Percentiles rank a stretch among this genome's conserved stretches.
phyloP scores from a whole-genome alignment of 2,888 invertebrate species.

The Flabesymbios commensalis region DNA sequence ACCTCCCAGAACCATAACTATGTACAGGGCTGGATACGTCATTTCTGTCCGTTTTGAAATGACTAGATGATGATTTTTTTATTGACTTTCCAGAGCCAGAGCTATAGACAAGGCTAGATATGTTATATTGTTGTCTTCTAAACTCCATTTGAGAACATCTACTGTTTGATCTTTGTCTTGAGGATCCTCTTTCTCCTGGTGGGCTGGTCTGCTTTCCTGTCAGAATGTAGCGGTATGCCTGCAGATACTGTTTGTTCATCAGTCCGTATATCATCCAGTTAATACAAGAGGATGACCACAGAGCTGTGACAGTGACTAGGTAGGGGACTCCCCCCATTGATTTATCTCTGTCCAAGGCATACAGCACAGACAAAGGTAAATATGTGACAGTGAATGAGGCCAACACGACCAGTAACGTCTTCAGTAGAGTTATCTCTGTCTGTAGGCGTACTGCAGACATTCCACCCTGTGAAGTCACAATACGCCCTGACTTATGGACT shows the following conservation, averaged over 20 bases:
- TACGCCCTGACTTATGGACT: slow-evolving; percentile 17
- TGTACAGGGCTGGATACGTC: no score
- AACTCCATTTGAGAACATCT: no score
- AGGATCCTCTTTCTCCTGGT: no score
- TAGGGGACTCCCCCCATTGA: slow-evolving; percentile 8
- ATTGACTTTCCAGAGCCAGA: no score
- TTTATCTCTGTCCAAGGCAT: slow-evolving; percentile 18
- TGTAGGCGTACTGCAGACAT: slow-evolving; percentile 14
- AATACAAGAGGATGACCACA: slow-evolving; percentile 24
- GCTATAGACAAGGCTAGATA: no score
- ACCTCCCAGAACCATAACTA: no score
- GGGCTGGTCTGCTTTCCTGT: no score
- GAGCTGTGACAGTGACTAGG: slow-evolving; percentile 20
- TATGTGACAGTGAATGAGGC: slow-evolving; percentile 22
- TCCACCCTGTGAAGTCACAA: slow-evolving; percentile 2
- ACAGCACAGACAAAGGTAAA: slow-evolving; percentile 27
- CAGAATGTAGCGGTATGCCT: slow-evolving; percentile 23
- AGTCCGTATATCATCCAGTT: slow-evolving; percentile 33
- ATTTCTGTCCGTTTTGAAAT: no score
- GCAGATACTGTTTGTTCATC: slow-evolving; percentile 25
- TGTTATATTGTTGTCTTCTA: no score
- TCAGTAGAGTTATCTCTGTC: slow-evolving; percentile 27
- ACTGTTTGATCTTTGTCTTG: no score
- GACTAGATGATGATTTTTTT: no score
- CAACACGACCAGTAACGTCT: slow-evolving; percentile 28